Evolutionary conservation across 2,797 vertebrate species (phyloP).

Genomic region (Chaunax sp.): DNA sequence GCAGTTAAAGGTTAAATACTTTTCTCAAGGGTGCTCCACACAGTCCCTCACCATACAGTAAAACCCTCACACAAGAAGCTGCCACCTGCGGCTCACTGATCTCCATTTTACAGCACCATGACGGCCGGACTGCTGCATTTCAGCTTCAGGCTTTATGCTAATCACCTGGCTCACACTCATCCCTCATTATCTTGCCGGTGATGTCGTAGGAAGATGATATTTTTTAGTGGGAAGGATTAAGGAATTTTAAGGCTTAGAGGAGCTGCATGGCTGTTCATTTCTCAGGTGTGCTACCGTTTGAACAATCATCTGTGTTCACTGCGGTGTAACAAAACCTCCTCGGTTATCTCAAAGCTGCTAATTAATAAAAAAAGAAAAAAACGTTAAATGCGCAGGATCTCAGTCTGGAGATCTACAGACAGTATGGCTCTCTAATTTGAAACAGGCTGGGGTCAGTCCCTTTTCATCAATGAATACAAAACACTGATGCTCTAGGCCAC

Average conservation of each 20-base stretch:
- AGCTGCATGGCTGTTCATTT: constrained; percentile 21
- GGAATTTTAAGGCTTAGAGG: constrained; percentile 27
- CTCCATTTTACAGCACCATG: constrained; percentile 28
- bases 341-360: constrained; percentile 14
- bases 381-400: neutral
- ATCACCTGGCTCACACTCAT: constrained; percentile 40
- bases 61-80: constrained; percentile 44
- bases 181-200: constrained; percentile 29
- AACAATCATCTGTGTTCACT: constrained; percentile 28
- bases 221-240: constrained; percentile 16
- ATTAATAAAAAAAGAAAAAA: constrained; percentile 38
- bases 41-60: constrained; percentile 45
- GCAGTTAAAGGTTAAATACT: constrained; percentile 81
- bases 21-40: constrained; percentile 68
- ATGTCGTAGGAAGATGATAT: constrained; percentile 14
- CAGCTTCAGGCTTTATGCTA: constrained; percentile 37
- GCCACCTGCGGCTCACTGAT: constrained; percentile 48
- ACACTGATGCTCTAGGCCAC: neutral
- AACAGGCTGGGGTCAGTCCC: neutral
- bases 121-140: constrained; percentile 24
- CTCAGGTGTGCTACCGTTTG: neutral
- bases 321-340: constrained; percentile 28
- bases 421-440: neutral
- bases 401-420: constrained; percentile 3
- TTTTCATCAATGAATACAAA: neutral